A percentile compares a stretch with the other conserved stretches of the same genome.
Evolutionary conservation across 53 echinoderm and acorn worm genomes (phyloP).

Genomic region (Hippasteria phrygiana): DNA sequence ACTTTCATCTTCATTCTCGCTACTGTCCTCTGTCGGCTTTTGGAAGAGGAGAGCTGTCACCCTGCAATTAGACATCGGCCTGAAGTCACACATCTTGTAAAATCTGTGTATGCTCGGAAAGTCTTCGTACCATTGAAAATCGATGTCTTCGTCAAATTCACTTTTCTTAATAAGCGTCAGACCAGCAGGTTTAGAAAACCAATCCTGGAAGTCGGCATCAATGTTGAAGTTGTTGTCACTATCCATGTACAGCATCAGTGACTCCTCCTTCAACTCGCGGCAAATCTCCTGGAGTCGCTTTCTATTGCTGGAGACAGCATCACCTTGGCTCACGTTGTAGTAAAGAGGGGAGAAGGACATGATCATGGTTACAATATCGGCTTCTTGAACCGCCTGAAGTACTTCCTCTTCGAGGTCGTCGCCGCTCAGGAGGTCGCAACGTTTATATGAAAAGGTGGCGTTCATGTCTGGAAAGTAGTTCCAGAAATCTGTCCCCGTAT

Average conservation of each 20-base stretch:
- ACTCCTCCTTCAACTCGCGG: background rate
- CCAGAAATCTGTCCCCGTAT: background rate
- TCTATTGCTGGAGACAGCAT: background rate
- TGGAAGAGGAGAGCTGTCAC: too few species aligned
- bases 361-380: constrained; percentile 5
- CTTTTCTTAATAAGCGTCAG: background rate
- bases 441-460: background rate
- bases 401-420: background rate
- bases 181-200: background rate
- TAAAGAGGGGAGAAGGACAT: background rate
- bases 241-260: constrained; percentile 12
- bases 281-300: background rate
- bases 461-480: background rate
- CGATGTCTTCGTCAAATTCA: too few species aligned
- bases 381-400: background rate
- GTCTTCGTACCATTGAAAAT: too few species aligned
- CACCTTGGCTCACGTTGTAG: background rate
- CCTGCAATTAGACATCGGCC: too few species aligned
- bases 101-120: too few species aligned
- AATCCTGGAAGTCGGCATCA: background rate
- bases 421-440: background rate
- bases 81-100: too few species aligned
- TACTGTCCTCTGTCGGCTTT: too few species aligned
- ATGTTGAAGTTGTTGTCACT: background rate
- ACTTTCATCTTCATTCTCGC: too few species aligned